A percentile compares a stretch with the other conserved stretches of the same genome.
Conservation (phyloP, 2,797 vertebrate genomes). For the Crenuchus spilurus region DNA sequence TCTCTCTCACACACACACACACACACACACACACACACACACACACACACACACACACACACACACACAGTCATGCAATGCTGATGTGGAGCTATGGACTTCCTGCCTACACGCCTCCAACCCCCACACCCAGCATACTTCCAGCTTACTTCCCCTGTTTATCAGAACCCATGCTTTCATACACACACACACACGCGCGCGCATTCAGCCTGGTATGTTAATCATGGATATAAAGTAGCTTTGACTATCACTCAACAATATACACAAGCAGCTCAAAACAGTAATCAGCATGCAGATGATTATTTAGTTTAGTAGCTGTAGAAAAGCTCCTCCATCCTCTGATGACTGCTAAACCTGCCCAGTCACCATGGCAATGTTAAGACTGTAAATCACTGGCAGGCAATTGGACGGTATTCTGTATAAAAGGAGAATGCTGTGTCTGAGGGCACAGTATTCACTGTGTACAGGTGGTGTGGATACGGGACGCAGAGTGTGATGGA, state of each 20-base stretch:
- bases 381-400: conserved; percentile 28
- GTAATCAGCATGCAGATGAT: neutral
- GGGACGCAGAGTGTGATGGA: neutral
- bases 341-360: conserved; percentile 12
- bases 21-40: too few relatives aligned
- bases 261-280: conserved; percentile 9
- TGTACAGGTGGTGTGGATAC: neutral
- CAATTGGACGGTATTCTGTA: conserved; percentile 25
- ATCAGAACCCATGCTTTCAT: conserved; percentile 17
- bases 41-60: neutral
- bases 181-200: neutral
- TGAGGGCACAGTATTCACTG: neutral
- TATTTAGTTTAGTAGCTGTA: conserved; percentile 18
- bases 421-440: conserved; percentile 21
- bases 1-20: neutral
- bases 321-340: neutral
- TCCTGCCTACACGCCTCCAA: conserved; percentile 41
- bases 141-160: conserved; percentile 59
- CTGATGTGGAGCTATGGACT: conserved; percentile 37
- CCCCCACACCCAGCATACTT: conserved; percentile 46
- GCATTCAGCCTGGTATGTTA: conserved; percentile 3
- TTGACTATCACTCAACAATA: neutral
- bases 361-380: conserved; percentile 34
- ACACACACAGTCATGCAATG: neutral
- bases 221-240: neutral